Conservation (phyloP, 2,113 vertebrate species). For the Heterochromis multidens region DNA sequence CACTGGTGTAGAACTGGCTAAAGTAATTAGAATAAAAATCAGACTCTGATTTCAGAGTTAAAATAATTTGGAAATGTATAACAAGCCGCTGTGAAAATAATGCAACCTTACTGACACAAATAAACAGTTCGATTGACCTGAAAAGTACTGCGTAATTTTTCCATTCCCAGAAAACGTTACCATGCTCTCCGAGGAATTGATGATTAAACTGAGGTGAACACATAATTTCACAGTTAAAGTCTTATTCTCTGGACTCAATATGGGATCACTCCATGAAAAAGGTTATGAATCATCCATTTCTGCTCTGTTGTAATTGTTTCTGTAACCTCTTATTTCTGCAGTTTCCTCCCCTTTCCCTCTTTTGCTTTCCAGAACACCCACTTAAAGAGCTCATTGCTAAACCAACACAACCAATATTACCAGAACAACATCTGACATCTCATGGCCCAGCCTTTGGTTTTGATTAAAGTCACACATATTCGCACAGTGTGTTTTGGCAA, state of each 20-base stretch:
- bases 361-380: background rate
- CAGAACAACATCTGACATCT: background rate
- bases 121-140: background rate
- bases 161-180: background rate
- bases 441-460: background rate
- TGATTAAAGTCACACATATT: background rate
- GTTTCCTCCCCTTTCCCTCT: background rate
- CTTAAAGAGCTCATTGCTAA: background rate
- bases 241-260: background rate
- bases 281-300: background rate
- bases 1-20: background rate
- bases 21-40: background rate
- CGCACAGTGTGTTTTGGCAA: background rate
- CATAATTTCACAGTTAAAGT: background rate
- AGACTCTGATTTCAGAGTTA: background rate
- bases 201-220: slow-evolving; percentile 16
- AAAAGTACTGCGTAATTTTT: background rate
- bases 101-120: background rate
- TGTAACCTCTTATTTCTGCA: background rate
- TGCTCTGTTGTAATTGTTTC: background rate
- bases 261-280: background rate
- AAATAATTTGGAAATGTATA: background rate
- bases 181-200: background rate
- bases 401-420: background rate
- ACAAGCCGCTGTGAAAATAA: background rate